Evolutionary conservation across 2,113 vertebrate genomes (phyloP).

Genomic region (Erythrolamprus reginae): DNA sequence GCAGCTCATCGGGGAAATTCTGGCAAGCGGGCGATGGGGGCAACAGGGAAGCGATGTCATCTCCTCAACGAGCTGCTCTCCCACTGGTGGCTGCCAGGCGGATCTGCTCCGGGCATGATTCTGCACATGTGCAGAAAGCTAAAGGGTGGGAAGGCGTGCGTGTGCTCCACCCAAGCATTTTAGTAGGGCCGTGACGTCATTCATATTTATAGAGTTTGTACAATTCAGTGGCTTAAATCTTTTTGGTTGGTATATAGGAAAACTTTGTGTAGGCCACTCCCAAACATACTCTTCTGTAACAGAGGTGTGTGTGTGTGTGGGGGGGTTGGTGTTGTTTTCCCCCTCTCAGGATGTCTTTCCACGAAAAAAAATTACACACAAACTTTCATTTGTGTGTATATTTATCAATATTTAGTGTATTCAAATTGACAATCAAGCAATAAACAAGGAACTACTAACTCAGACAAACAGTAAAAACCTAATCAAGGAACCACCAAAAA

Average conservation of each 20-base stretch:
- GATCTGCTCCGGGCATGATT: no score
- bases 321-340: not conserved
- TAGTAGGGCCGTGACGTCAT: no score
- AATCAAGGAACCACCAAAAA: not conserved
- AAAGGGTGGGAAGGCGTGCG: no score
- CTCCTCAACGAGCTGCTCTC: no score
- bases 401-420: not conserved
- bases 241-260: not conserved
- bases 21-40: no score
- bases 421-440: not conserved
- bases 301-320: no score
- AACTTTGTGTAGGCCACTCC: not conserved
- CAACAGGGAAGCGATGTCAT: no score
- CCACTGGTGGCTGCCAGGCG: no score
- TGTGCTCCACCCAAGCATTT: no score
- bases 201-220: not conserved
- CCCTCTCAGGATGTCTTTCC: not conserved
- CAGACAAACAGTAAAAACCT: not conserved
- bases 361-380: not conserved
- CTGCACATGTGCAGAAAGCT: no score
- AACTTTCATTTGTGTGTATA: not conserved
- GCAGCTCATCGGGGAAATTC: no score
- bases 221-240: not conserved
- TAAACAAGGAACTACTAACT: not conserved
- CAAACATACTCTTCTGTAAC: not conserved